A percentile compares a stretch with the other conserved stretches of the same genome.
Evolutionary conservation across 2,113 vertebrate genomes (phyloP).

Genomic region (Entosphenus tridentatus): DNA sequence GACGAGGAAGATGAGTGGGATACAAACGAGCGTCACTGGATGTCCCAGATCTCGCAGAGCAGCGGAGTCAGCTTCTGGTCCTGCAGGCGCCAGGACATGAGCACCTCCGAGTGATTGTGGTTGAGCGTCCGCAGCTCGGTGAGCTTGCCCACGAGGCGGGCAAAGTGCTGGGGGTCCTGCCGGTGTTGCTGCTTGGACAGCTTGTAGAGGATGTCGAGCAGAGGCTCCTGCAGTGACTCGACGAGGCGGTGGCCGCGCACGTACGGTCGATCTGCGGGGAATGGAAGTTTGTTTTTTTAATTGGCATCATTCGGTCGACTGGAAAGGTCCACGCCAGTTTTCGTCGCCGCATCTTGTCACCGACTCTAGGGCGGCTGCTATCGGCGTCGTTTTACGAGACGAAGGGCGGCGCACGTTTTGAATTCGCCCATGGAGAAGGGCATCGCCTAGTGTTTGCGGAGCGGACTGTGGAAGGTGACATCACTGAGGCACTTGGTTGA

Average conservation of each 20-base stretch:
- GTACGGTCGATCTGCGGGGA: conserved; percentile 48
- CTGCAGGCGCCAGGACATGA: conserved; percentile 70
- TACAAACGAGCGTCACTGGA: conserved; percentile 31
- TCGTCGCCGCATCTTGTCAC: too few species aligned
- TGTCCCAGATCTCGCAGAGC: conserved; percentile 96
- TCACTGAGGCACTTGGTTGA: too few species aligned
- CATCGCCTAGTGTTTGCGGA: too few species aligned
- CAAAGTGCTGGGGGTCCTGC: conserved; percentile 68
- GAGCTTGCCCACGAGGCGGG: conserved; percentile 70
- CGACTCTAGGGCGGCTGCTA: too few species aligned
- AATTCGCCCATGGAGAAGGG: too few species aligned
- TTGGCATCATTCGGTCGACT: too few species aligned
- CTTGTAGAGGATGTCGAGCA: conserved; percentile 62
- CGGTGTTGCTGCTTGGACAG: conserved; percentile 54
- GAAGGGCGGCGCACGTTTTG: too few species aligned
- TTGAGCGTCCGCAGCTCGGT: conserved; percentile 80
- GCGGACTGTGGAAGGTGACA: too few species aligned
- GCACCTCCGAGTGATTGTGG: conserved; percentile 78
- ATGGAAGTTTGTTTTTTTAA: not conserved
- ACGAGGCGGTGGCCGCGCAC: conserved; percentile 63
- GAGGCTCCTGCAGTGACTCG: conserved; percentile 64
- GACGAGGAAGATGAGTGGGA: not conserved
- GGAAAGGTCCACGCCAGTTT: too few species aligned
- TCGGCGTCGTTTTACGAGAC: too few species aligned
- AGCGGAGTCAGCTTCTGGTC: conserved; percentile 91